Conservation (phyloP, 2,888 invertebrate species). For the Dasypogon diadema region DNA sequence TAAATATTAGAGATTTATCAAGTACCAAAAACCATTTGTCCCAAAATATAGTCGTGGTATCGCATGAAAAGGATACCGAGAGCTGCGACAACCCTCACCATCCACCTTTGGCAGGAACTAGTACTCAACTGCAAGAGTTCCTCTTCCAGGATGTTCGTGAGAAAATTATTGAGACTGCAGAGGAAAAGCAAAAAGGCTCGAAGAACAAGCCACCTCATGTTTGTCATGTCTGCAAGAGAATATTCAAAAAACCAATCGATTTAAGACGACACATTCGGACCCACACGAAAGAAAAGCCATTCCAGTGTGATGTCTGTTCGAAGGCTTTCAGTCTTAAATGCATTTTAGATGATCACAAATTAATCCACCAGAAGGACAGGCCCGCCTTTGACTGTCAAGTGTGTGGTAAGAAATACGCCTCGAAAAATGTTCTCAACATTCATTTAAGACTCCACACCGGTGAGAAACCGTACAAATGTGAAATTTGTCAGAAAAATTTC, state of each 20-base stretch:
- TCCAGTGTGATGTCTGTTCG: conserved; percentile 57
- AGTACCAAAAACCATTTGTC: conserved; percentile 17
- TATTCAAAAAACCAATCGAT: conserved; percentile 59
- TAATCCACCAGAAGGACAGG: conserved; percentile 57
- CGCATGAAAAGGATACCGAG: conserved; percentile 25
- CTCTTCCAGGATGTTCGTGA: not conserved
- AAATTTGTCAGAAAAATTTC: conserved; percentile 60
- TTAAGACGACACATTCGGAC: conserved; percentile 60
- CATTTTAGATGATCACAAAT: conserved; percentile 58
- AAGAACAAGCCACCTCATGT: conserved; percentile 6
- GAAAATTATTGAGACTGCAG: not conserved
- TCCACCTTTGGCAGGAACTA: not conserved
- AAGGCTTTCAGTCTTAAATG: conserved; percentile 58
- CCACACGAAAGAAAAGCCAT: conserved; percentile 60
- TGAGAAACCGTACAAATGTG: conserved; percentile 62
- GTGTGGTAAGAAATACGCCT: conserved; percentile 61
- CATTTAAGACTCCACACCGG: conserved; percentile 64
- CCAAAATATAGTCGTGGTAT: conserved; percentile 40
- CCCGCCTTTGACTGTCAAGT: conserved; percentile 59
- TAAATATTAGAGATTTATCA: conserved; percentile 15
- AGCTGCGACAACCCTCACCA: not conserved
- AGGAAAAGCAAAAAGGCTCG: not conserved
- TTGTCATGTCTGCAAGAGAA: conserved; percentile 46
- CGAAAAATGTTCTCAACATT: conserved; percentile 60
- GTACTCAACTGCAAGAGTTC: not conserved